Base-by-base conservation (phyloP, 37 sponge, comb jelly and placozoan species). In the Aplysina aerophoba region DNA sequence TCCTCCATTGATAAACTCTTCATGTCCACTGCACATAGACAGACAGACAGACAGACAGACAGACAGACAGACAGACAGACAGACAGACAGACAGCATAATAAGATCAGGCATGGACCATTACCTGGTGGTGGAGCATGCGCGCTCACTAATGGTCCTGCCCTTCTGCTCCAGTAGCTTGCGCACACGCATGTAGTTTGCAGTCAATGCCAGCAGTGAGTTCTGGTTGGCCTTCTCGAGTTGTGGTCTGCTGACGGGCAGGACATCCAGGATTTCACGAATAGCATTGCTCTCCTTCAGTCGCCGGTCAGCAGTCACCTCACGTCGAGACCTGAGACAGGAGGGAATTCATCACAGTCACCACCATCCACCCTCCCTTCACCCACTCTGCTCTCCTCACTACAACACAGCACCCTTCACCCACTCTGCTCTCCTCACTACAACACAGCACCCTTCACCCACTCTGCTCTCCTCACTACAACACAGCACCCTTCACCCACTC, bases 51-150 rank as follows among this genome's bases (percentile, higher is more conserved):
- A 16, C 66, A 65, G 30, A 69, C 71, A 69, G 15, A 69, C 71
- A 69, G 35, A 69, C 71, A 69, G 15, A 69, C 71, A 69, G 35
- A 69, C 71, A 69, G 35, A 69, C 71, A 69, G 35, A 69, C 71
- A 69, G 35, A 69, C 71, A 69, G 35, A 69, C 71, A 69, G 35
- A 69, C 71, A 69, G 15, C 28, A 30, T 34, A 17, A 69, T 35
- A 69, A 33, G 30, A 11, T 8, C 50, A 3, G 3, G 8, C 50
- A 44, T 8, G 50, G 6, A 44, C 6, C 8, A 8, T 44, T 44
- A 44, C 3, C 50, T 8, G 3, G 50, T 8, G 8, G 50, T 44
- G 50, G 3, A 44, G 50, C 50, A 44, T 44, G 50, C 3, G 8
- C 50, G 3, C 50, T 44, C 50, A 44, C 50, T 8, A 44, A 44